Evolutionary conservation across 2,888 invertebrate genomes (phyloP).

Genomic region (Gymnosoma rotundatum): DNA sequence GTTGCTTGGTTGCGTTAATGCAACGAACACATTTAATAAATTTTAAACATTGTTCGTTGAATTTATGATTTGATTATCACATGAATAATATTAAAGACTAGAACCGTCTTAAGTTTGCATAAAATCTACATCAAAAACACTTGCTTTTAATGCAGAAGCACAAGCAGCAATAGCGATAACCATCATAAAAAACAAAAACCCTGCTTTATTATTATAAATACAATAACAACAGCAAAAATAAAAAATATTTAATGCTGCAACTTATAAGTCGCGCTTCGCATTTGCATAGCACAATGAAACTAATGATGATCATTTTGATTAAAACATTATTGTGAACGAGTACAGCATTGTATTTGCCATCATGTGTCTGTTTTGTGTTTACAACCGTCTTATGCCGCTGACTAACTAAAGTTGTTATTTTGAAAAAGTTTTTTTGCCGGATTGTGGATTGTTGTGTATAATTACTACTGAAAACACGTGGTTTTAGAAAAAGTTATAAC

Average conservation of each 20-base stretch:
- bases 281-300: not conserved
- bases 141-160: slow-evolving; percentile 51
- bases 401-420: not conserved
- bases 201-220: not conserved
- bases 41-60: too few relatives aligned
- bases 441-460: slow-evolving; percentile 27
- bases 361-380: not conserved
- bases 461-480: slow-evolving; percentile 29
- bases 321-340: slow-evolving; percentile 21
- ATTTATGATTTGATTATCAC: not conserved
- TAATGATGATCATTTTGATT: slow-evolving; percentile 22
- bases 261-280: slow-evolving; percentile 22
- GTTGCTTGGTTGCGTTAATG: too few relatives aligned
- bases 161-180: slow-evolving; percentile 5
- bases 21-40: too few relatives aligned
- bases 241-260: slow-evolving; percentile 41
- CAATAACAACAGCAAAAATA: slow-evolving; percentile 8
- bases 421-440: slow-evolving; percentile 1
- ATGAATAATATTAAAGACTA: not conserved
- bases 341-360: slow-evolving; percentile 22
- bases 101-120: not conserved
- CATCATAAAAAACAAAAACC: not conserved
- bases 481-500: slow-evolving; percentile 46
- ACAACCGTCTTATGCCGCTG: not conserved
- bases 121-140: slow-evolving; percentile 39